Evolutionary conservation across 2,888 invertebrate species (phyloP).

Genomic region (Anorthoa munda): DNA sequence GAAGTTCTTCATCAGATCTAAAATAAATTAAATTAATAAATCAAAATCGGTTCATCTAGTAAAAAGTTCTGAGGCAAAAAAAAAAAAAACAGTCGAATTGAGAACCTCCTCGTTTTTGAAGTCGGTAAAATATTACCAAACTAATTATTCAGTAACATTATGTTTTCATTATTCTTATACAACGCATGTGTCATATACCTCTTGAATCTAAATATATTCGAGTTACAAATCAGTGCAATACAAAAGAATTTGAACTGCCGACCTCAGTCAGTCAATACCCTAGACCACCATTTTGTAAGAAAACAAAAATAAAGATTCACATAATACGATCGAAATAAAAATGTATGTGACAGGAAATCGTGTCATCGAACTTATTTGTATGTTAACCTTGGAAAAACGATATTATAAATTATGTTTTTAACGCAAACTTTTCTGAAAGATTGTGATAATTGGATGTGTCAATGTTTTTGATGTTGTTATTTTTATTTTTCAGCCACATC

Average conservation of each 20-base stretch:
- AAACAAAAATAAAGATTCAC: conserved; percentile 21
- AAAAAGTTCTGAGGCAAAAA: no score
- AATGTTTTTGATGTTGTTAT: conserved; percentile 5
- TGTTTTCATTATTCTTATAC: conserved; percentile 13
- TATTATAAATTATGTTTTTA: not conserved
- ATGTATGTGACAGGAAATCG: conserved; percentile 30
- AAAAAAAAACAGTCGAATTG: no score
- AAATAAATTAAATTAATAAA: no score
- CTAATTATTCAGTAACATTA: not conserved
- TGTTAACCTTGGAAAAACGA: conserved; percentile 12
- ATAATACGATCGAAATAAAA: conserved; percentile 18
- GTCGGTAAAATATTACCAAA: no score
- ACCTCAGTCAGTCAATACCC: conserved; percentile 50
- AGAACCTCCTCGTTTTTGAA: no score
- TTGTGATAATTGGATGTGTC: not conserved
- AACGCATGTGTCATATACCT: conserved; percentile 20
- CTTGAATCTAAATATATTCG: conserved; percentile 30
- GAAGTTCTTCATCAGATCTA: no score
- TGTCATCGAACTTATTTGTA: conserved; percentile 32
- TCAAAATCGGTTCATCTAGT: no score
- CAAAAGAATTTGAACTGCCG: conserved; percentile 40
- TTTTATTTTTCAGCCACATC: no score
- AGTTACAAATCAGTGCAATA: conserved; percentile 28
- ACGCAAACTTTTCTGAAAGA: not conserved
- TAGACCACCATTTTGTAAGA: not conserved